Percentiles rank a stretch among this genome's conserved stretches.
Evolutionary conservation across 2,113 vertebrate genomes (phyloP).

Genomic region (Piaya cayana): DNA sequence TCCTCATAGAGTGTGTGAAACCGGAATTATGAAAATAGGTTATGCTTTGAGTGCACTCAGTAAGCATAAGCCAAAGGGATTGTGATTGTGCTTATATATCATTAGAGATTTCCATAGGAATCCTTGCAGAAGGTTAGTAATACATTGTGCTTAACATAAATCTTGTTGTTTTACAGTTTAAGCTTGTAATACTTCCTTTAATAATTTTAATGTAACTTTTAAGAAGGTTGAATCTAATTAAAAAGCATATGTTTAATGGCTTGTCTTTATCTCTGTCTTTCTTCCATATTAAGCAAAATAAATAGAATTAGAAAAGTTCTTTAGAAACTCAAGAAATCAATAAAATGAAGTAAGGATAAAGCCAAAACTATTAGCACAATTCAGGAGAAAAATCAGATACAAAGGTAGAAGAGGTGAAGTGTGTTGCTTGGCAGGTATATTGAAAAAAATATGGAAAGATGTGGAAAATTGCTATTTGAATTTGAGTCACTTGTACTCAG

Average conservation of each 20-base stretch:
- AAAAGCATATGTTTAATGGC: background rate
- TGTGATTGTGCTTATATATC: conserved; percentile 2
- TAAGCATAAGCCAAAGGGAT: conserved; percentile 1
- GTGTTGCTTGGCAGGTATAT: background rate
- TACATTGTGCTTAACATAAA: background rate
- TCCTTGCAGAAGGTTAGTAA: conserved; percentile 27
- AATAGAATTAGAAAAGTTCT: background rate
- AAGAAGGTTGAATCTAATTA: conserved; percentile 24
- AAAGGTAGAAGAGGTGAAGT: background rate
- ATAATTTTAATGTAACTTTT: conserved; percentile 26
- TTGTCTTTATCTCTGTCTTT: background rate
- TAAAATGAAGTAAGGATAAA: background rate
- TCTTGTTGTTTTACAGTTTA: conserved; percentile 22
- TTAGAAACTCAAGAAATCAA: background rate
- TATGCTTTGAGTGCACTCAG: conserved; percentile 4
- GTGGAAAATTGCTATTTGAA: background rate
- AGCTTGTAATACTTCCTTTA: conserved; percentile 3
- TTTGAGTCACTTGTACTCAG: background rate
- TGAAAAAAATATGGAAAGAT: background rate
- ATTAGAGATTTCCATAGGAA: conserved; percentile 19
- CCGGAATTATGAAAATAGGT: conserved; percentile 33
- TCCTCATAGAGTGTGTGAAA: conserved; percentile 18
- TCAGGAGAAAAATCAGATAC: background rate
- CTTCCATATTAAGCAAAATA: background rate
- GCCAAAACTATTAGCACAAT: background rate